Evolutionary conservation across 2,888 invertebrate species (phyloP), one percentile per base, ranked within the genome.

Genomic region (Bhutanitis thaidina): DNA sequence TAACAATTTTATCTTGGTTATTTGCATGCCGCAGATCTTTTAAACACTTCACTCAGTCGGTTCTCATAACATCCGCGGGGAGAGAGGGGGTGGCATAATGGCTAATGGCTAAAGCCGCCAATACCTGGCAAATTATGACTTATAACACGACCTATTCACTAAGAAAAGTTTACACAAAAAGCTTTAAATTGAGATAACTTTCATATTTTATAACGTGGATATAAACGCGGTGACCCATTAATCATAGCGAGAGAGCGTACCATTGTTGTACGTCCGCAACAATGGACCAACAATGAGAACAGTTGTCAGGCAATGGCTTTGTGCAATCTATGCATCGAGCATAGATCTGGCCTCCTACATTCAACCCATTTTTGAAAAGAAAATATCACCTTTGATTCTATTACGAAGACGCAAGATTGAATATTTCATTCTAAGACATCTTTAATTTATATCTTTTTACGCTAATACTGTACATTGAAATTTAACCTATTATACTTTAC

Each of bases 301-400:
- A 72, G 79, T 72, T 76, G 81, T 77, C 77, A 73, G 68, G 62
- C 60, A 53, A 56, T 60, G 65, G 71, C 75, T 77, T 82, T 81
- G 80, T 82, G 76, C 75, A 64, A 75, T 71, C 74, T 67, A 71
- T 69, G n/a, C n/a, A n/a, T 75, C 76, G 74, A 80, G 65, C 71
- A 73, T 67, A 70, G 71, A 77, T 82, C 75, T 75, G 76, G 77
- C 57, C 79, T 75, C 68, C 65, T 62, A 60, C 65, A 69, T 77
- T 75, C 77, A 68, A 62, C 60, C 60, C 47, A 46, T 46, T 55
- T 59, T 64, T 69, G 59, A 66, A 76, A 76, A 73, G 75, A 76
- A 77, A 75, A 77, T 69, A 67, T 60, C 58, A 56, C 65, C 55
- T 61, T 60, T 57, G 58, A 49, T 57, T 51, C 55, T 49, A 47